Conservation (phyloP, 2,797 vertebrate genomes). For the Gymnoscopelus braueri region DNA sequence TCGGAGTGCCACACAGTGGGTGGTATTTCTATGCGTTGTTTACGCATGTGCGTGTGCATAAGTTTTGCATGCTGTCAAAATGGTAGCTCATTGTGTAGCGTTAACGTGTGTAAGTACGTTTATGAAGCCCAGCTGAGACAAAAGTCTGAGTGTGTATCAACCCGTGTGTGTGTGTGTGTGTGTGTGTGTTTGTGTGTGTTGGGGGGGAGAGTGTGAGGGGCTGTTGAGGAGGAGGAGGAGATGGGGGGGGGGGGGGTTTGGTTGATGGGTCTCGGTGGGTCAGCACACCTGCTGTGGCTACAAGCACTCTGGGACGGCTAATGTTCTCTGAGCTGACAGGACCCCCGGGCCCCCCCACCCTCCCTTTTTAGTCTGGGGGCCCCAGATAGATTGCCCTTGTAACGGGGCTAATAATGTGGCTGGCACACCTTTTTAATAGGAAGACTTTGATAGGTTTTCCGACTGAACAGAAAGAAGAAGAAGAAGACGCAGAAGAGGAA, state of each 20-base stretch:
- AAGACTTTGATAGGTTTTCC: slow-evolving; percentile 82
- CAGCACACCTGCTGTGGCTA: slow-evolving; percentile 86
- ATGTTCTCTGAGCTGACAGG: slow-evolving; percentile 86
- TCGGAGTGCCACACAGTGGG: slow-evolving; percentile 35
- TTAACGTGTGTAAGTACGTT: neutral
- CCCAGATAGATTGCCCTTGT: slow-evolving; percentile 84
- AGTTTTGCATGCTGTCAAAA: slow-evolving; percentile 32
- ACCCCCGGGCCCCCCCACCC: slow-evolving; percentile 67
- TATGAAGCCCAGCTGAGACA: neutral
- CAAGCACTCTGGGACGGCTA: slow-evolving; percentile 84
- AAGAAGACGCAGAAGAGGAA: neutral
- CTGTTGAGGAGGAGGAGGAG: slow-evolving; percentile 53
- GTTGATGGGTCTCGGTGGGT: slow-evolving; percentile 80
- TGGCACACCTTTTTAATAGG: slow-evolving; percentile 81
- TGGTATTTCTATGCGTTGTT: slow-evolving; percentile 19
- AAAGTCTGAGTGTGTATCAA: neutral
- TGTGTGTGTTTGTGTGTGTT: slow-evolving; percentile 14
- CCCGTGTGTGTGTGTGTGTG: slow-evolving; percentile 11
- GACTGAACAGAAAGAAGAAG: slow-evolving; percentile 50
- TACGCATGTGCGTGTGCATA: slow-evolving; percentile 5
- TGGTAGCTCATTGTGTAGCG: slow-evolving; percentile 32
- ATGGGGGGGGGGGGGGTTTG: slow-evolving; percentile 63
- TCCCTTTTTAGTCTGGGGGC: slow-evolving; percentile 66
- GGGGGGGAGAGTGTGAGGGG: slow-evolving; percentile 23
- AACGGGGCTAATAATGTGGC: slow-evolving; percentile 84